These are phyloP conservation scores for Scolopax bukidnonensis DNA, from an alignment of 2,797 vertebrate species.

Conservation along the genomic window DNA sequence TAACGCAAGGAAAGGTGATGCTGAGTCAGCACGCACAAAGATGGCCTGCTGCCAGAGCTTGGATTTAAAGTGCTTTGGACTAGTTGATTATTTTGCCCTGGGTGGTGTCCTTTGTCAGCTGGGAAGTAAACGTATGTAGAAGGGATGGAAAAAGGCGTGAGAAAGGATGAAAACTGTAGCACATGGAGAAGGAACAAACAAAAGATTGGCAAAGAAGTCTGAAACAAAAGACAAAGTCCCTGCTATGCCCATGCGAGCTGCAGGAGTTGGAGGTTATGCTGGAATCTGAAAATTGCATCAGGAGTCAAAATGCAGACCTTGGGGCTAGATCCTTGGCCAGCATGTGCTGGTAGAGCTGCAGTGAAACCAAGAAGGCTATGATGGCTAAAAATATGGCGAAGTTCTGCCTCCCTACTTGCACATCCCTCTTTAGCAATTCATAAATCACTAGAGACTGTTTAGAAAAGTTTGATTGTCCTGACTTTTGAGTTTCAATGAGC, in stretches of 20 bases:
- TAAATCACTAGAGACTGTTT: neutral
- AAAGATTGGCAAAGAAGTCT: neutral
- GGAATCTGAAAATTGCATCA: neutral
- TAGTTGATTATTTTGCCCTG: constrained; percentile 1
- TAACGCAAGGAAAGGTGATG: neutral
- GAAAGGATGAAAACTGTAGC: neutral
- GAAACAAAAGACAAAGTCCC: neutral
- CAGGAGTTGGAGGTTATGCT: neutral
- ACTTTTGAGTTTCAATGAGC: neutral
- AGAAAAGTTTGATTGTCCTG: neutral
- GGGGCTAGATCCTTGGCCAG: neutral
- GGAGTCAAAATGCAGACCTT: neutral
- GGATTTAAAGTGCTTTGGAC: constrained; percentile 8
- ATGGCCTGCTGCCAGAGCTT: constrained; percentile 4
- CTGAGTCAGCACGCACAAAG: constrained; percentile 50
- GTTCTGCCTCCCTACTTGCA: neutral
- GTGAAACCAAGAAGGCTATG: neutral
- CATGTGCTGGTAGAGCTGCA: neutral
- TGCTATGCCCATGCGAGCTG: neutral
- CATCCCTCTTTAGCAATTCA: neutral
- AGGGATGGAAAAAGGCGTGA: neutral
- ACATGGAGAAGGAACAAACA: neutral
- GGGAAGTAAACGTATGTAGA: neutral
- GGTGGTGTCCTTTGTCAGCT: neutral
- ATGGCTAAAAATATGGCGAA: rapidly evolving